Evolutionary conservation across 2,113 vertebrate genomes (phyloP), one percentile per base, ranked within the genome.

Genomic region (Gymnocephalus cernua): DNA sequence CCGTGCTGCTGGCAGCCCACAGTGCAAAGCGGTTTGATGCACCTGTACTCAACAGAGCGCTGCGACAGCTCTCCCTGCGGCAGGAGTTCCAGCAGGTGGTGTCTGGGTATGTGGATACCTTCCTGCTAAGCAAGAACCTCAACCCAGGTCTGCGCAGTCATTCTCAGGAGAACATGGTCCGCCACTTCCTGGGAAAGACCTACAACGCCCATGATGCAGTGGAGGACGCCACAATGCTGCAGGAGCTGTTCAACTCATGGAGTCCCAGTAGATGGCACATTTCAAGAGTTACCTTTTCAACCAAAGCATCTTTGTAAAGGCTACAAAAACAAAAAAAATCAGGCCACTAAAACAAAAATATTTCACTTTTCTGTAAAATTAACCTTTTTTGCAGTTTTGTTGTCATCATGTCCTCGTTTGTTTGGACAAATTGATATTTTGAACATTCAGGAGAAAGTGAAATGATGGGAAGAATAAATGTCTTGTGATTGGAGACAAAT

Each of bases 1-100:
- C 95, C 0, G 32, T 95, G 51, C 70, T 92, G 59, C 69, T 93
- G 81, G 92, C 82, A n/a, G 94, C 89, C n/a, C 94, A 95, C 88
- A 89, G 64, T 57, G 92, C 84, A 16, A 38, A 0, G 48, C 32
- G 83, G 2, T 95, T 95, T 14, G 94, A 95, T 19, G 82, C 74
- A 0, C 92, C 91, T 0, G 57, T 95, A 18, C 69, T 95, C 57
- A 38, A 1, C 48, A 74, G 94, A 29, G 84, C 75, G 23, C 73
- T 95, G 65, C 13, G 3, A 2, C 18, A 91, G 44, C 68, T 53
- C n/a, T 2, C 2, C 14, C 84, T 95, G 2, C 14, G 14, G 41
- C n/a, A 38, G 6, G 12, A 87, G 59, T 94, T 94, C 29, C 15
- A 38, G 75, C 1, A 54, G 4, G 72, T 82, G 56, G 85, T 87